These are phyloP conservation scores for Lottia scabra DNA, from an alignment of 2,888 invertebrate species.

Conservation along the genomic window DNA sequence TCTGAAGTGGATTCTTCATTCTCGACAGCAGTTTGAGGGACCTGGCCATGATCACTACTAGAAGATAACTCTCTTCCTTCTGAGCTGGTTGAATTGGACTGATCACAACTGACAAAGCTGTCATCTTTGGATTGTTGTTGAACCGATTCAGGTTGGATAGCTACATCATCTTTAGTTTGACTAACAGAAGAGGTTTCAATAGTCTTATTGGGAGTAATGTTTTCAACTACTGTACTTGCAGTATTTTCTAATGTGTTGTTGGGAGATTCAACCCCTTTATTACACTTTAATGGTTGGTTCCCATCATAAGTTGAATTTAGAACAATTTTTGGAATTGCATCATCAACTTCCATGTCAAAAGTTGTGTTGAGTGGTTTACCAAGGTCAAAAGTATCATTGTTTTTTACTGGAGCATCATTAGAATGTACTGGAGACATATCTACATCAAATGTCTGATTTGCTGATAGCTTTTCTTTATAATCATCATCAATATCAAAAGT, in stretches of 20 bases:
- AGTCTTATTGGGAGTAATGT: not conserved
- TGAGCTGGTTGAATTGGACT: too few species aligned
- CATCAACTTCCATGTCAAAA: not conserved
- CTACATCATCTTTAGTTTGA: too few species aligned
- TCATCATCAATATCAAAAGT: not conserved
- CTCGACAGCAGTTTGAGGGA: too few species aligned
- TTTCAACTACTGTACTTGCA: not conserved
- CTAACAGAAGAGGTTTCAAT: not conserved
- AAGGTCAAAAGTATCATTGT: not conserved
- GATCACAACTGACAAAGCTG: too few species aligned
- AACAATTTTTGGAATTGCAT: not conserved
- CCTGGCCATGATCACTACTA: too few species aligned
- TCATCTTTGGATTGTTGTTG: too few species aligned
- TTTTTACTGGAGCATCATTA: too few species aligned
- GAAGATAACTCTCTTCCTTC: too few species aligned
- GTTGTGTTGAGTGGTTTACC: not conserved
- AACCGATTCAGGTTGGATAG: too few species aligned
- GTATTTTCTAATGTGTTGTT: not conserved
- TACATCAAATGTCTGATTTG: not conserved
- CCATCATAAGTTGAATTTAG: not conserved
- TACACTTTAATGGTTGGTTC: not conserved
- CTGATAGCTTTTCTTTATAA: not conserved
- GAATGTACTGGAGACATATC: not conserved
- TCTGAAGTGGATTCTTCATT: too few species aligned
- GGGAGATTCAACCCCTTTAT: not conserved